phyloP scores from a whole-genome alignment of 2,888 invertebrate species.

The Lycia hirtaria region DNA sequence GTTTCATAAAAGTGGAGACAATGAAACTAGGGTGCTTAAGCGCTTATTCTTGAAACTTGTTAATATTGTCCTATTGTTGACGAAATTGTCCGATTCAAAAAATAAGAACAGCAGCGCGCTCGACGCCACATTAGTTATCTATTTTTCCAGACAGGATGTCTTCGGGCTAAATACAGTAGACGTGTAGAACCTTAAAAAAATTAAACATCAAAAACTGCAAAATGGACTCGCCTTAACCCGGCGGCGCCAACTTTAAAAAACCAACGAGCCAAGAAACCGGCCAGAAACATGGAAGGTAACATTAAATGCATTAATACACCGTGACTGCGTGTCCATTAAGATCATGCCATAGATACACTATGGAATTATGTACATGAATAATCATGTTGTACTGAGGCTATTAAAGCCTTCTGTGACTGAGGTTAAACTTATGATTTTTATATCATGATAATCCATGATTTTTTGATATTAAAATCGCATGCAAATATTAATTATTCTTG shows the following conservation, averaged over 20 bases:
- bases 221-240: slow-evolving; percentile 33
- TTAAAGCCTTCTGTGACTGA: slow-evolving; percentile 17
- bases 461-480: too few relatives aligned
- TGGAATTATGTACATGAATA: slow-evolving; percentile 43
- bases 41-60: neutral
- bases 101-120: too few relatives aligned
- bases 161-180: neutral
- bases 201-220: neutral
- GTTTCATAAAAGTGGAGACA: neutral
- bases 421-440: slow-evolving; percentile 10
- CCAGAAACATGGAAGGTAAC: slow-evolving; percentile 58
- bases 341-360: slow-evolving; percentile 59
- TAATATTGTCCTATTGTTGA: too few relatives aligned
- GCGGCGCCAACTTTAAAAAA: slow-evolving; percentile 56
- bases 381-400: slow-evolving; percentile 26
- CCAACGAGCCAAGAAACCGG: slow-evolving; percentile 70
- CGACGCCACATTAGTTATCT: too few relatives aligned
- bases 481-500: too few relatives aligned
- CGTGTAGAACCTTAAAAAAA: neutral
- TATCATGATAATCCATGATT: slow-evolving; percentile 9
- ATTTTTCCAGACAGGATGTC: too few relatives aligned
- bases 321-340: slow-evolving; percentile 71
- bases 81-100: too few relatives aligned
- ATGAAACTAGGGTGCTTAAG: neutral
- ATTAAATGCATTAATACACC: slow-evolving; percentile 72